These are phyloP conservation scores for Aphyosemion australe DNA, from an alignment of 2,113 vertebrate species.

Conservation along the genomic window DNA sequence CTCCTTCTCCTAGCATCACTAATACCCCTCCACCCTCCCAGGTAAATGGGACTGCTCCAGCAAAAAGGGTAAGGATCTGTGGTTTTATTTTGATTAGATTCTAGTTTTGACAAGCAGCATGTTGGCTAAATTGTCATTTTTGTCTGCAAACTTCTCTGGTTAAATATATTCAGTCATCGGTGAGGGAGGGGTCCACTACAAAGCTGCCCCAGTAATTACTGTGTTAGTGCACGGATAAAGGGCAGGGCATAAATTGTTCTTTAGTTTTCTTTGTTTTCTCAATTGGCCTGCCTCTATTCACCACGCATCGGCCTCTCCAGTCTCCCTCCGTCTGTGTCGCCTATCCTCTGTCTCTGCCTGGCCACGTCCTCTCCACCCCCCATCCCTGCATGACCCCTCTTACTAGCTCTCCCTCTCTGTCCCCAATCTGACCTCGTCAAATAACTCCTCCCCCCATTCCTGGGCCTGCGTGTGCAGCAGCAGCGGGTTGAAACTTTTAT, in stretches of 20 bases:
- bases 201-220: slow-evolving; percentile 45
- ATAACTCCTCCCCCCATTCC: slow-evolving; percentile 28
- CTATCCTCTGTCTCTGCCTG: slow-evolving; percentile 49
- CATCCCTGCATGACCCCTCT: slow-evolving; percentile 46
- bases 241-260: slow-evolving; percentile 63
- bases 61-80: slow-evolving; percentile 74
- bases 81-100: slow-evolving; percentile 11
- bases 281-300: slow-evolving; percentile 60
- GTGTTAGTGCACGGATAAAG: slow-evolving; percentile 56
- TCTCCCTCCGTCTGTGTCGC: slow-evolving; percentile 43
- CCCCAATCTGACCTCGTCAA: slow-evolving; percentile 72
- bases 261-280: slow-evolving; percentile 68
- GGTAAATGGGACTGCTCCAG: slow-evolving; percentile 70
- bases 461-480: slow-evolving; percentile 21
- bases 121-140: not conserved
- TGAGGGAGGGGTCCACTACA: slow-evolving; percentile 11
- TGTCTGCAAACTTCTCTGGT: not conserved
- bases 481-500: slow-evolving; percentile 35
- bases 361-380: slow-evolving; percentile 45
- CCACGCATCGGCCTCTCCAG: slow-evolving; percentile 31
- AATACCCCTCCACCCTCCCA: slow-evolving; percentile 59
- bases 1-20: slow-evolving; percentile 55
- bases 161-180: slow-evolving; percentile 18
- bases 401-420: slow-evolving; percentile 51
- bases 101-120: slow-evolving; percentile 8